Base-by-base conservation (phyloP, 2,113 vertebrate genomes). In the Embiotoca jacksoni region DNA sequence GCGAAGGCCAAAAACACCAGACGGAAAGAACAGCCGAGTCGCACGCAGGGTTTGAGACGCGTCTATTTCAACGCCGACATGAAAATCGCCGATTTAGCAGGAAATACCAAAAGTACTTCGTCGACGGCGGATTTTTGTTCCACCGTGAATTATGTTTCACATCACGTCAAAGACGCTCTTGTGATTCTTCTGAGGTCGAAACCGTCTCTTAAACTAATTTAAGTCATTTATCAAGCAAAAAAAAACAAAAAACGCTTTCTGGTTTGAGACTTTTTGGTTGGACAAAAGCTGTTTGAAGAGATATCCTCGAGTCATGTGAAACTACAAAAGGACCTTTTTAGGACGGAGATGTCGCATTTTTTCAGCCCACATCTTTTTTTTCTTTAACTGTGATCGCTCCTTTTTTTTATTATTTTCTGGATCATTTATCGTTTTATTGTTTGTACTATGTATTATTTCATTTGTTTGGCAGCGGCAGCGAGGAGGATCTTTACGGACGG, bases 401-500 rank as follows among this genome's bases (percentile, higher is more conserved):
- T 13, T 39, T 72, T 57, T 64, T 8, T 71, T 31, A 64, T 46
- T 47, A 53, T 54, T n/a, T 56, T 77, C 62, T 67, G 23, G 23
- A 1, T 23, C 23, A 23, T 23, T 23, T 23, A 23, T 23, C 23
- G 23, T 23, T 23, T 23, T 23, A 23, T 23, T 23, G 23, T 23
- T 23, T 23, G 23, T 23, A 23, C 1, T 23, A 23, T 23, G 23
- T 31, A 64, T 46, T 47, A 53, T 54, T n/a, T 56, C 75, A 58
- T 67, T 84, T 78, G 77, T 83, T 85, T 72, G 64, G 53, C 80
- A 41, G 49, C 75, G 54, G 81, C 59, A 73, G 68, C 57, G 55
- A 62, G 50, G n/a, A 54, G 55, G 53, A 81, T 23, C 23, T 23
- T 23, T 23, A 23, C 23, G 23, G 23, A 23, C 23, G 23, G 23